A percentile compares a stretch with the other conserved stretches of the same genome.
Evolutionary conservation across 2,797 vertebrate genomes (phyloP).

Genomic region (Arvicola amphibius): DNA sequence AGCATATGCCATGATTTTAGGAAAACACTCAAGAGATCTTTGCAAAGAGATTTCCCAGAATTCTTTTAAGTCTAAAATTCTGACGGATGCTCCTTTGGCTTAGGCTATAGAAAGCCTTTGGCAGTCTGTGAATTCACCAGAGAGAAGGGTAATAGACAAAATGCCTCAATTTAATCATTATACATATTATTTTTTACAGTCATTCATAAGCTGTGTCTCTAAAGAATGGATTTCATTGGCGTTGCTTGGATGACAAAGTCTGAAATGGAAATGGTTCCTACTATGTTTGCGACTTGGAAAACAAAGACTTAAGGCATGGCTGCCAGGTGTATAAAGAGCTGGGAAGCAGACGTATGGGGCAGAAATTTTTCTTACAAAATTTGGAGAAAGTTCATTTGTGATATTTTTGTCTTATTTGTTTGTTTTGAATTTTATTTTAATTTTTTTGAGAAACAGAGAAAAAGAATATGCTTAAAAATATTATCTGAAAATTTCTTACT

Average conservation of each 20-base stretch:
- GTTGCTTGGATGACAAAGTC: conserved; percentile 20
- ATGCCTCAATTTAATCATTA: neutral
- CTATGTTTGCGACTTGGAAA: neutral
- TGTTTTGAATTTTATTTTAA: neutral
- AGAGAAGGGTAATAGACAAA: conserved; percentile 29
- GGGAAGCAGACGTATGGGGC: neutral
- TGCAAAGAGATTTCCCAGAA: neutral
- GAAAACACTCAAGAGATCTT: neutral
- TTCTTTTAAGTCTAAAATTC: conserved; percentile 34
- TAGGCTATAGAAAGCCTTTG: conserved; percentile 15
- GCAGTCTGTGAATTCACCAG: conserved; percentile 33
- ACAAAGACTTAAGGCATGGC: neutral
- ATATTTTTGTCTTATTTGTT: neutral
- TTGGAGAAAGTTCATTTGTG: neutral
- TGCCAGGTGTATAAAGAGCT: neutral
- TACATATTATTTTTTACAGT: conserved; percentile 35
- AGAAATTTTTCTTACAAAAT: conserved; percentile 1
- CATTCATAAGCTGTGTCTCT: neutral
- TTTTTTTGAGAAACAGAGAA: neutral
- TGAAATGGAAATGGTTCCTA: neutral
- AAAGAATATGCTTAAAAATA: neutral
- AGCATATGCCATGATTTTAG: neutral
- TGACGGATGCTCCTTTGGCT: conserved; percentile 31
- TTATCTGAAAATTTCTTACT: neutral
- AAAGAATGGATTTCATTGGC: conserved; percentile 21